Evolutionary conservation across 2,797 vertebrate genomes (phyloP).

Genomic region (Urocyon cinereoargenteus): DNA sequence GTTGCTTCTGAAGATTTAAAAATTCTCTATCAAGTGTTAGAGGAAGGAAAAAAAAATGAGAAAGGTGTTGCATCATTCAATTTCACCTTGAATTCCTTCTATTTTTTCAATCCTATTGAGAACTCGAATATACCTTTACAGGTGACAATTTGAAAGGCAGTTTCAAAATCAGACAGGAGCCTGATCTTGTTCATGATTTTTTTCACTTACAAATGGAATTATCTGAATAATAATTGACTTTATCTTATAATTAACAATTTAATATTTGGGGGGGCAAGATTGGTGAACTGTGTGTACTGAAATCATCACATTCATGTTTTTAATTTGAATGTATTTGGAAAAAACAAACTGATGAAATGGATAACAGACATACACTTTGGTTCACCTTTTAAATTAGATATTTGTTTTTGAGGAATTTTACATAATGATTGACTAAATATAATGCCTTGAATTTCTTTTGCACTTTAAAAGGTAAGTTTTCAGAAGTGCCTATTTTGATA

Average conservation of each 20-base stretch:
- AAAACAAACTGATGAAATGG: conserved; percentile 19
- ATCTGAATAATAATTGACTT: background rate
- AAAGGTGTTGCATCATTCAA: background rate
- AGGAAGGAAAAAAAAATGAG: background rate
- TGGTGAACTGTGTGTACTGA: background rate
- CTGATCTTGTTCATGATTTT: background rate
- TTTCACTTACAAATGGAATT: conserved; percentile 13
- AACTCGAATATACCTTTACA: background rate
- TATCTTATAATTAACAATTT: background rate
- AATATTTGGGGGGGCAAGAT: background rate
- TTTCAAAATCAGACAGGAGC: background rate
- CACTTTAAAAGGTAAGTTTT: conserved; percentile 34
- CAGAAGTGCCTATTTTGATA: conserved; percentile 31
- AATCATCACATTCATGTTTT: background rate
- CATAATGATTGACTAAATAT: background rate
- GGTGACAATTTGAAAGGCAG: background rate
- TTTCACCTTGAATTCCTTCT: background rate
- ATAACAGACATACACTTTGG: background rate
- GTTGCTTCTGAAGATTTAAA: conserved; percentile 14
- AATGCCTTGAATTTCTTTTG: conserved; percentile 45
- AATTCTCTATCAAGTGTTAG: background rate
- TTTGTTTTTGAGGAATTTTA: conserved; percentile 14
- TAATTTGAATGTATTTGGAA: background rate
- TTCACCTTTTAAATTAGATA: background rate
- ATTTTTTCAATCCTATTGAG: background rate